A percentile compares a stretch with the other conserved stretches of the same genome.
phyloP scores from a whole-genome alignment of 1,140 invertebrate genomes.

The Calephelis virginiensis region DNA sequence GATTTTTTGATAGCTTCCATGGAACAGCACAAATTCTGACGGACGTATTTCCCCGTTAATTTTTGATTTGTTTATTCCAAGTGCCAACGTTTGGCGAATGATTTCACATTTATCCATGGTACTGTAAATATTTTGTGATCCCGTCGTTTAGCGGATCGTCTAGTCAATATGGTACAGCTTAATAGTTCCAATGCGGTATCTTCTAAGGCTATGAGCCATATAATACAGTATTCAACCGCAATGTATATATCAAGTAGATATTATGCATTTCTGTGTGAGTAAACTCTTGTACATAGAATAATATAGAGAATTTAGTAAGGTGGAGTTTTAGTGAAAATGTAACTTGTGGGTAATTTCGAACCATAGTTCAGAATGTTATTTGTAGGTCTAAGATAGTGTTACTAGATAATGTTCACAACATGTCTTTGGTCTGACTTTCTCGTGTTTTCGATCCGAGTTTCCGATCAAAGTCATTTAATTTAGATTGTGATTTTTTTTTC shows the following conservation, averaged over 20 bases:
- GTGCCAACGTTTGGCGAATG: slow-evolving; percentile 10
- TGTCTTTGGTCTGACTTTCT: slow-evolving; percentile 28
- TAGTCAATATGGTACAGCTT: slow-evolving; percentile 67
- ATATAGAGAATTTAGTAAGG: slow-evolving; percentile 59
- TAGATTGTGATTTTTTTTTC: not conserved
- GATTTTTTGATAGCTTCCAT: slow-evolving; percentile 58
- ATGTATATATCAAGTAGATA: slow-evolving; percentile 36
- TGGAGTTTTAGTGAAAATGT: slow-evolving; percentile 49
- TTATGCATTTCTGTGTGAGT: slow-evolving; percentile 20
- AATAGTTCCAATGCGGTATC: slow-evolving; percentile 32
- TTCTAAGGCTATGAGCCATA: slow-evolving; percentile 41
- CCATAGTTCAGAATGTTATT: slow-evolving; percentile 55
- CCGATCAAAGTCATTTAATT: slow-evolving; percentile 13
- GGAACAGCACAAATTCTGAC: slow-evolving; percentile 64
- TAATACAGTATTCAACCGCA: slow-evolving; percentile 58
- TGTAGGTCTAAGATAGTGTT: slow-evolving; percentile 58
- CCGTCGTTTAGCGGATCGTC: slow-evolving; percentile 52
- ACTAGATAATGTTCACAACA: slow-evolving; percentile 42
- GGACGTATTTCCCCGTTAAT: slow-evolving; percentile 45
- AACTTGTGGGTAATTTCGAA: slow-evolving; percentile 39
- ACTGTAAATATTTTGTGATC: slow-evolving; percentile 54
- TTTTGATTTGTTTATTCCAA: slow-evolving; percentile 53
- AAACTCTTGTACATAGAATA: slow-evolving; percentile 46
- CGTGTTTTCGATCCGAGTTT: slow-evolving; percentile 18
- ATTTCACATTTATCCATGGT: slow-evolving; percentile 41